Percentiles rank a stretch among this genome's conserved stretches.
These are phyloP conservation scores for Saiga tatarica DNA, from an alignment of 2,113 vertebrate species.

Conservation along the genomic window DNA sequence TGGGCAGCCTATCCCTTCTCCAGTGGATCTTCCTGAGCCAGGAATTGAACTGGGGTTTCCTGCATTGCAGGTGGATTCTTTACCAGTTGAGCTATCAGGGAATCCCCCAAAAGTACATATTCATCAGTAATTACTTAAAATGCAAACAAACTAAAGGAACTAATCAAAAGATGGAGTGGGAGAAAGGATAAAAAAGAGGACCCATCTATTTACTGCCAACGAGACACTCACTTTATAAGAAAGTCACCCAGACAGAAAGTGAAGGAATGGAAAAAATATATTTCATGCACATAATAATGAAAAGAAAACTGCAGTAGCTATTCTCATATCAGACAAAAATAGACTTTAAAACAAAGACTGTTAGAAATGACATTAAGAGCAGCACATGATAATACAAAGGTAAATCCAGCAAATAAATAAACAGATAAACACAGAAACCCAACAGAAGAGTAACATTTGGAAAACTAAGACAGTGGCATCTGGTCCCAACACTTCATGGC, in stretches of 20 bases:
- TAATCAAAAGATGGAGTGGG: neutral
- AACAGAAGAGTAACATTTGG: neutral
- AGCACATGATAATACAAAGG: neutral
- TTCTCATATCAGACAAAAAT: neutral
- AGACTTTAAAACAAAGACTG: neutral
- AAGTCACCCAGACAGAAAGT: neutral
- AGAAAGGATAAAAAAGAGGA: neutral
- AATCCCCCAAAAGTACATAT: neutral
- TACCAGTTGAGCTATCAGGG: neutral
- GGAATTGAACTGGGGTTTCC: neutral
- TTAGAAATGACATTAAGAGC: neutral
- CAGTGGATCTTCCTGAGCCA: neutral
- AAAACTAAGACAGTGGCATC: neutral
- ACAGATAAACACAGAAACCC: too few species aligned
- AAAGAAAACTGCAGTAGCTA: neutral
- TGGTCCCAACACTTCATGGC: neutral
- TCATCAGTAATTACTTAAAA: neutral
- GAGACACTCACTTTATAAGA: neutral
- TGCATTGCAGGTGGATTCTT: neutral
- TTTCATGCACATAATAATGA: neutral
- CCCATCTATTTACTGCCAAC: neutral
- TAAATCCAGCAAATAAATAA: neutral
- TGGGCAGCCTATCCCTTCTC: neutral
- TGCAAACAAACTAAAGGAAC: neutral
- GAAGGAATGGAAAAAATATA: neutral